A percentile compares a stretch with the other conserved stretches of the same genome.
Evolutionary conservation across 2,797 vertebrate species (phyloP).

Genomic region (Acropternis orthonyx): DNA sequence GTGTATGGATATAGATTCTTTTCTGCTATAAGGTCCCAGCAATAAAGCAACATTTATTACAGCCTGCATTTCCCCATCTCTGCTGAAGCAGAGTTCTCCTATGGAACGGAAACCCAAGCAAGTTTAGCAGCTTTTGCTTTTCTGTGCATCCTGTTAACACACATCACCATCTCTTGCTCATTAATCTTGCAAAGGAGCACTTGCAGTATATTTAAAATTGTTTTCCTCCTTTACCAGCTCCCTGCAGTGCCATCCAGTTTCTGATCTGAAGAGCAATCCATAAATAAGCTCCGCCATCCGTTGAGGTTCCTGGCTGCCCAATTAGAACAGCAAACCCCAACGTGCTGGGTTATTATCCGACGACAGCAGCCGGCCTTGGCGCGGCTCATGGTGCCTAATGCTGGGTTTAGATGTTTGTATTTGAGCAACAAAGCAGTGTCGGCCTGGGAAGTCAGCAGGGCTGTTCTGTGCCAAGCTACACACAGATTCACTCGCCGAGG

Average conservation of each 20-base stretch:
- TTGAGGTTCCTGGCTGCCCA: slow-evolving; percentile 63
- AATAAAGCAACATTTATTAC: not conserved
- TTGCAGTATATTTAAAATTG: slow-evolving; percentile 53
- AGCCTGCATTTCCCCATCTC: not conserved
- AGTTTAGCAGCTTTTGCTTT: slow-evolving; percentile 39
- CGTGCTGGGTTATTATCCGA: slow-evolving; percentile 57
- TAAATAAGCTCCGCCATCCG: slow-evolving; percentile 54
- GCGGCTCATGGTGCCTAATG: not conserved
- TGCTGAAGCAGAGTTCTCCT: not conserved
- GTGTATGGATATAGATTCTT: not conserved
- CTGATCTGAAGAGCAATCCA: slow-evolving; percentile 64
- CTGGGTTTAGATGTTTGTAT: slow-evolving; percentile 57
- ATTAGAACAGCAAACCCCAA: slow-evolving; percentile 49
- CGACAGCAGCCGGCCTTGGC: slow-evolving; percentile 64
- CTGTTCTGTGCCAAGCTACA: slow-evolving; percentile 44
- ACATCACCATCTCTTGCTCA: not conserved
- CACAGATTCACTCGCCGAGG: not conserved
- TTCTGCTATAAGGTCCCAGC: not conserved
- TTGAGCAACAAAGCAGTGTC: slow-evolving; percentile 62
- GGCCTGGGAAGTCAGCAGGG: slow-evolving; percentile 32
- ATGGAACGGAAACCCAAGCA: not conserved
- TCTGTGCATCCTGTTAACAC: not conserved
- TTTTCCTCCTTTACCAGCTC: slow-evolving; percentile 35
- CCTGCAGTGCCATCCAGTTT: slow-evolving; percentile 50
- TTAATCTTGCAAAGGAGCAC: slow-evolving; percentile 61